Evolutionary conservation across 2,888 invertebrate species (phyloP).

Genomic region (Tachina fera): DNA sequence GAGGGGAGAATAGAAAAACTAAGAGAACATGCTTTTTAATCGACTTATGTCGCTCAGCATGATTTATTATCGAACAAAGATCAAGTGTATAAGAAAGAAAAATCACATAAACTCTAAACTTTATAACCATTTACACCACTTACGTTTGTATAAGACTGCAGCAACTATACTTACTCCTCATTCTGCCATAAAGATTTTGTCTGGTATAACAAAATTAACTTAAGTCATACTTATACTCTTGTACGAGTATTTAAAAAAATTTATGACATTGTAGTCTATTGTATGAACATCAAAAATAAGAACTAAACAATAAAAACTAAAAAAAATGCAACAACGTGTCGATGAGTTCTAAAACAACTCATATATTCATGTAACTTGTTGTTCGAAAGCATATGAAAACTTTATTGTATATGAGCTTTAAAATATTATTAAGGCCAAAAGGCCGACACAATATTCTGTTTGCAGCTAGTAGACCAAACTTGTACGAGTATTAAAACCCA

Average conservation of each 20-base stretch:
- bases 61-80: conserved; percentile 67
- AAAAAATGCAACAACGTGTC: conserved; percentile 21
- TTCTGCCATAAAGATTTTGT: background rate
- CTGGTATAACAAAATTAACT: conserved; percentile 15
- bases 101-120: conserved; percentile 62
- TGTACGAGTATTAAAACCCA: conserved; percentile 37
- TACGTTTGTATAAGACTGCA: conserved; percentile 28
- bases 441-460: conserved; percentile 66
- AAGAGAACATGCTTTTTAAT: conserved; percentile 56
- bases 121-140: conserved; percentile 65
- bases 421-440: conserved; percentile 70
- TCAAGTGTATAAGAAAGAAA: conserved; percentile 54
- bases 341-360: conserved; percentile 56
- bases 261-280: conserved; percentile 58
- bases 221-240: conserved; percentile 16
- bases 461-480: conserved; percentile 20
- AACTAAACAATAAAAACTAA: background rate
- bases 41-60: conserved; percentile 70
- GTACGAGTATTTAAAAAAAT: conserved; percentile 64
- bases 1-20: background rate
- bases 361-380: conserved; percentile 40
- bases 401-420: conserved; percentile 63
- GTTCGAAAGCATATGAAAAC: conserved; percentile 47
- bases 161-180: background rate
- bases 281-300: conserved; percentile 11